Evolutionary conservation across 2,888 invertebrate species (phyloP), one percentile per base, ranked within the genome.

Genomic region (Muscina levida): DNA sequence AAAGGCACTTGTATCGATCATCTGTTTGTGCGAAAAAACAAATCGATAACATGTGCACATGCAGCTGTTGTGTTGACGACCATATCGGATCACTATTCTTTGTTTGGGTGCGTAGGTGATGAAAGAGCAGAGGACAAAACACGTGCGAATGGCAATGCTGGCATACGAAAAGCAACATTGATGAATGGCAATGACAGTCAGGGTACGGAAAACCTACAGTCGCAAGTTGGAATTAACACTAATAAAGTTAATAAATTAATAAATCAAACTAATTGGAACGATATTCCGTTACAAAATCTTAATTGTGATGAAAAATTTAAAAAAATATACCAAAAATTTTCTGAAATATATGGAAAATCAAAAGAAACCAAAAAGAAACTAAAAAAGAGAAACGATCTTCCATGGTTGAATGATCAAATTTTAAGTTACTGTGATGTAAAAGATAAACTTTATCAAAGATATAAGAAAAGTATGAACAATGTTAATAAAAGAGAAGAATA

Each of bases 81-180:
- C 2, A 75, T 68, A 22, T 68, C 68, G 1, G 75, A 75, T 13
- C 75, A 68, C n/a, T 68, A 62, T 17, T 22, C 75, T 74, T 17
- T 74, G 1, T 19, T 57, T 6, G 56, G 26, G 2, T 56, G n/a
- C n/a, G 6, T 56, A 1, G n/a, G 13, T 2, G 24, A 56, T 5
- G n/a, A 5, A 24, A 56, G 13, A 26, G 3, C 1, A 26, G 1
- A 56, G 26, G 2, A 56, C 19, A 24, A 26, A 13, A 53, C 1
- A 1, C 22, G 42, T 15, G 5, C 2, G 13, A 19, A 17, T n/a
- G n/a, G n/a, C n/a, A n/a, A n/a, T n/a, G n/a, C n/a, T n/a, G n/a
- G n/a, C n/a, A n/a, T n/a, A n/a, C n/a, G n/a, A n/a, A n/a, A n/a
- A n/a, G n/a, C n/a, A n/a, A n/a, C n/a, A n/a, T n/a, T n/a, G n/a